A percentile compares a stretch with the other conserved stretches of the same genome.
phyloP scores from a whole-genome alignment of 2,113 vertebrate genomes.

The Neoarius graeffei region DNA sequence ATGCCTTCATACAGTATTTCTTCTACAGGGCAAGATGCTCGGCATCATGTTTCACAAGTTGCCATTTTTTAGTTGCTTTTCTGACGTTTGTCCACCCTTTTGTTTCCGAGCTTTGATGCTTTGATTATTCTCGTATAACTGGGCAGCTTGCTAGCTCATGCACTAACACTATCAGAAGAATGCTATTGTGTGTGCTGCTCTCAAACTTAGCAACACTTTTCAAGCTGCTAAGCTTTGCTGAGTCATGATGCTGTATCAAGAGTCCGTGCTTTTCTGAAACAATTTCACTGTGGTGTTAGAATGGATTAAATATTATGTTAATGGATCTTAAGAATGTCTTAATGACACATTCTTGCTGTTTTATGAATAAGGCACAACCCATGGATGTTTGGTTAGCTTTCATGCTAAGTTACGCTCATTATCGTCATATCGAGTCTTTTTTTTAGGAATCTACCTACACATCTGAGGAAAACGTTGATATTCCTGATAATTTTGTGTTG shows the following conservation, averaged over 20 bases:
- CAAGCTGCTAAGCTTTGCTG: background rate
- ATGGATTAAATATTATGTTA: background rate
- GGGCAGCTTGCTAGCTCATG: background rate
- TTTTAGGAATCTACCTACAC: background rate
- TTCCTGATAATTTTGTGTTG: background rate
- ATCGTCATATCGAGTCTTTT: too few relatives aligned
- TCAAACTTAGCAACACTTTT: background rate
- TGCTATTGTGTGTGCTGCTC: background rate
- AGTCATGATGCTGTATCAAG: background rate
- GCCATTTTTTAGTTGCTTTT: background rate
- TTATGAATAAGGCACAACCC: background rate
- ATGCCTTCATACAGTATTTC: conserved; percentile 60
- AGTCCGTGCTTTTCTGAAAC: too few relatives aligned
- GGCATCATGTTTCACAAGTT: conserved; percentile 30
- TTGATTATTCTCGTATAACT: background rate
- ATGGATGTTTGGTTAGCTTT: background rate
- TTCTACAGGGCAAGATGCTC: conserved; percentile 60
- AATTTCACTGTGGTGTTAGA: background rate
- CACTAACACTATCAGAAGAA: background rate
- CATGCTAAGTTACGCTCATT: background rate
- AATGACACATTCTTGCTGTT: background rate
- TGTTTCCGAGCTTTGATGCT: background rate
- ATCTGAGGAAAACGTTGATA: background rate
- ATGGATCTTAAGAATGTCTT: background rate
- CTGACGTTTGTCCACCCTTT: background rate